Conservation (phyloP, 2,797 vertebrate species). For the Falco berigora region DNA sequence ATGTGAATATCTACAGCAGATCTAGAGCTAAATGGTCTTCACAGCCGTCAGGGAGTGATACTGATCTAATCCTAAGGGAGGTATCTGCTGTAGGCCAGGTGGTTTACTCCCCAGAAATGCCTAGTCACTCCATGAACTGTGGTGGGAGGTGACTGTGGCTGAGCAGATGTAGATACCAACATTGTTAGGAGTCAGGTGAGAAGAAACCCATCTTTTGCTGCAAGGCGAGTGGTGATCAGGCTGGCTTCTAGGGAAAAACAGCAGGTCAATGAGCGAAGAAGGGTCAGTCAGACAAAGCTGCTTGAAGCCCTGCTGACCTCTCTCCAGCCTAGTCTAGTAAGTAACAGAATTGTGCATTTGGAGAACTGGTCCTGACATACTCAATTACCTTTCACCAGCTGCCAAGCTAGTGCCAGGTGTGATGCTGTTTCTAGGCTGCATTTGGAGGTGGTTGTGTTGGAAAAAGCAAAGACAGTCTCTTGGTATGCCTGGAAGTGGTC, state of each 20-base stretch:
- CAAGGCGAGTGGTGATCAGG: background rate
- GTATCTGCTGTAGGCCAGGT: background rate
- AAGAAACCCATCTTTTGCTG: background rate
- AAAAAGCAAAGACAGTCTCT: background rate
- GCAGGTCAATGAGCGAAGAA: background rate
- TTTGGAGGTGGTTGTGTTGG: background rate
- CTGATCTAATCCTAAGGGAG: slow-evolving; percentile 6
- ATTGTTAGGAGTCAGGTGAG: background rate
- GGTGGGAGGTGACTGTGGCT: background rate
- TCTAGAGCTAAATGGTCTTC: background rate
- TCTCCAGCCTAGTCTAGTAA: background rate
- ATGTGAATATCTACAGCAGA: background rate
- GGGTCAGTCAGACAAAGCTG: background rate
- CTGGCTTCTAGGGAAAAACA: background rate
- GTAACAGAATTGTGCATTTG: background rate
- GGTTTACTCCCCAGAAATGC: background rate
- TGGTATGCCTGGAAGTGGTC: background rate
- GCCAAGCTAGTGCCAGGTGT: background rate
- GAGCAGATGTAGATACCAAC: slow-evolving; percentile 9
- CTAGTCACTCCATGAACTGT: background rate
- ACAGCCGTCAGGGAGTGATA: background rate
- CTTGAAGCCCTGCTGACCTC: background rate
- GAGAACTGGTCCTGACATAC: background rate
- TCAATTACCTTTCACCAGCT: background rate
- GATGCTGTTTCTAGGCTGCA: background rate